These are phyloP conservation scores for Podilymbus podiceps DNA, from an alignment of 2,113 vertebrate species.

Conservation along the genomic window DNA sequence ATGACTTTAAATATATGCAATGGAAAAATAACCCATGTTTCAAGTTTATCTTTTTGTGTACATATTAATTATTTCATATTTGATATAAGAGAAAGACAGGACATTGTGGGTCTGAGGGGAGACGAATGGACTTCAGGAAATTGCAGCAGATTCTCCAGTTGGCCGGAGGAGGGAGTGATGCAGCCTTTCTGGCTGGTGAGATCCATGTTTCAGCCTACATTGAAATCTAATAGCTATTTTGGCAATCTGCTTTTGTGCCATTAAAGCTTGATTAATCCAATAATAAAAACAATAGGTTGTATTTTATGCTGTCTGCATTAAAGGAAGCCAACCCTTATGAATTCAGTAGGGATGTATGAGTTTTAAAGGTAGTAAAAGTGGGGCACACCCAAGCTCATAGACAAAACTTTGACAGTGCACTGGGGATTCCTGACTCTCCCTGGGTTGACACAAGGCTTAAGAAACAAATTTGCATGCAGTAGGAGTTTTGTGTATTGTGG, in stretches of 20 bases:
- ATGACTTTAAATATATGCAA: not conserved
- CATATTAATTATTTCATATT: not conserved
- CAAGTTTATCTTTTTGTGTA: not conserved
- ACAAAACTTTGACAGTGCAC: not conserved
- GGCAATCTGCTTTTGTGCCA: not conserved
- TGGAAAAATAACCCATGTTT: not conserved
- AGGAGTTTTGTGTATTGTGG: not conserved
- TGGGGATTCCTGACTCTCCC: not conserved
- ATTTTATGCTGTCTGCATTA: not conserved
- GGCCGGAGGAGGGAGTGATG: conserved; percentile 26
- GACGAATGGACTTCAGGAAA: not conserved
- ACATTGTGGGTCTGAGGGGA: not conserved
- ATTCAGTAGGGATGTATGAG: not conserved
- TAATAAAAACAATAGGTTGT: not conserved
- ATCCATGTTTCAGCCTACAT: not conserved
- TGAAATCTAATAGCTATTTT: not conserved
- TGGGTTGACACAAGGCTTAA: not conserved
- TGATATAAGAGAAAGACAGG: not conserved
- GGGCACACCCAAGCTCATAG: not conserved
- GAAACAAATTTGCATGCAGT: not conserved
- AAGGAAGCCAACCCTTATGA: not conserved
- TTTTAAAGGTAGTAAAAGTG: not conserved
- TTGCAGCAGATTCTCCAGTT: not conserved
- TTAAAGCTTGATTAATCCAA: conserved; percentile 16
- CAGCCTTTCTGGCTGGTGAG: not conserved